Percentiles rank a stretch among this genome's conserved stretches.
Evolutionary conservation across 2,113 vertebrate species (phyloP).

Genomic region (Acinonyx jubatus): DNA sequence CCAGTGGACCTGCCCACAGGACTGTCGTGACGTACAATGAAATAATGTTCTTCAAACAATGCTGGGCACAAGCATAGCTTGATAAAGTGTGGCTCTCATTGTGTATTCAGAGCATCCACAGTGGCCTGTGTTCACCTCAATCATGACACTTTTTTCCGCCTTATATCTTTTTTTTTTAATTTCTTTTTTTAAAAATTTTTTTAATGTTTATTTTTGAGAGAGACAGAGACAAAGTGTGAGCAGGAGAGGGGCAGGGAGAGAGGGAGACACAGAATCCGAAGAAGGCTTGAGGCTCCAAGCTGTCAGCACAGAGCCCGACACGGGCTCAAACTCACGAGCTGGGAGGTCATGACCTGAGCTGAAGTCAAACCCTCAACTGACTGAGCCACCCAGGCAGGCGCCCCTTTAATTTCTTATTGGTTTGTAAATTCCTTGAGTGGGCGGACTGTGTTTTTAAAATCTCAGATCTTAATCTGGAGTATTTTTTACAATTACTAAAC

Average conservation of each 20-base stretch:
- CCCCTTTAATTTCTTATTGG: neutral
- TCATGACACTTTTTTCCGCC: neutral
- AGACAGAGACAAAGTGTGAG: too few relatives aligned
- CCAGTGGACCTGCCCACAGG: neutral
- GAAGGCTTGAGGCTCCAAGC: too few relatives aligned
- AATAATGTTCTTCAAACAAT: neutral
- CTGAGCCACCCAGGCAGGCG: too few relatives aligned
- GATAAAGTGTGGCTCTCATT: neutral
- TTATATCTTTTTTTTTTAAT: neutral
- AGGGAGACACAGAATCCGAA: too few relatives aligned
- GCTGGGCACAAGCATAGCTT: neutral
- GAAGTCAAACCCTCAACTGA: too few relatives aligned
- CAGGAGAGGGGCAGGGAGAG: too few relatives aligned
- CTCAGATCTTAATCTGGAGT: neutral
- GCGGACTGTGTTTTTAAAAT: neutral
- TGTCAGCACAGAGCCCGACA: too few relatives aligned
- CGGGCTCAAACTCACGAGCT: too few relatives aligned
- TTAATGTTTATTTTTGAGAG: too few relatives aligned
- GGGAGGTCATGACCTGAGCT: too few relatives aligned
- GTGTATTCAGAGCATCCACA: neutral
- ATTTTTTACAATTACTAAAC: neutral
- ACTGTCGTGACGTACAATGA: neutral
- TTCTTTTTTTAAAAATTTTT: too few relatives aligned
- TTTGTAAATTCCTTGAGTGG: neutral
- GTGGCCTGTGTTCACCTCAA: neutral